Base-by-base conservation (phyloP, 2,113 vertebrate genomes). In the Ammodramus savannarum region DNA sequence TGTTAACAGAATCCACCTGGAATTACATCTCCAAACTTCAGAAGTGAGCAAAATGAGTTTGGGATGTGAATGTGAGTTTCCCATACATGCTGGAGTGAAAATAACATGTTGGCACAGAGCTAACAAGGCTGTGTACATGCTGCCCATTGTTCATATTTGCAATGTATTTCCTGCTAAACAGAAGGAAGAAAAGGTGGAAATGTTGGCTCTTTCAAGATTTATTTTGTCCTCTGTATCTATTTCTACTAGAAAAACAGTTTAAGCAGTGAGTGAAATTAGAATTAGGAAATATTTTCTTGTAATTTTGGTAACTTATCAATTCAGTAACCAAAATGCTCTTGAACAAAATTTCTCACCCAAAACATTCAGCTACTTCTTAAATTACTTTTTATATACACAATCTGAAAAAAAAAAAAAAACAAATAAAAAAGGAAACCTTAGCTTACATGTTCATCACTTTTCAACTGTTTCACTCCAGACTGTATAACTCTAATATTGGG, bases 401-500 rank as follows among this genome's bases (percentile, higher is more conserved):
- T 13, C 79, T 90, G 17, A 34, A 82, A 63, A 46, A 67, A 31
- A 0, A 10, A 79, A 13, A 55, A 54, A 71, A 26, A 0, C 12
- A 80, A 16, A 63, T 41, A 17, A 44, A 75, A 88, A 44, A 46
- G 38, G 66, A 80, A 89, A 74, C 5, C 27, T 25, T 36, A 23
- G 65, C 98, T 98, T 97, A 99, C 99, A 29, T 98, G 98, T 32
- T 98, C 96, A 58, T 97, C 85, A 36, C 98, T 98, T 92, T 98
- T 95, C 41, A 99, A 91, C 5, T 96, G 96, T 75, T 97, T 98
- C 17, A 99, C 99, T 72, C 94, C 97, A 71, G 98, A 99, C 39
- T 98, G 98, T 92, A 99, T 97, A 68, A 99, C 98, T 88, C 97
- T 98, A 84, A 99, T 98, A 94, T 99, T 99, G 39, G 98, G 98